These are phyloP conservation scores for Scomber colias DNA, from an alignment of 2,113 vertebrate species.

Conservation along the genomic window DNA sequence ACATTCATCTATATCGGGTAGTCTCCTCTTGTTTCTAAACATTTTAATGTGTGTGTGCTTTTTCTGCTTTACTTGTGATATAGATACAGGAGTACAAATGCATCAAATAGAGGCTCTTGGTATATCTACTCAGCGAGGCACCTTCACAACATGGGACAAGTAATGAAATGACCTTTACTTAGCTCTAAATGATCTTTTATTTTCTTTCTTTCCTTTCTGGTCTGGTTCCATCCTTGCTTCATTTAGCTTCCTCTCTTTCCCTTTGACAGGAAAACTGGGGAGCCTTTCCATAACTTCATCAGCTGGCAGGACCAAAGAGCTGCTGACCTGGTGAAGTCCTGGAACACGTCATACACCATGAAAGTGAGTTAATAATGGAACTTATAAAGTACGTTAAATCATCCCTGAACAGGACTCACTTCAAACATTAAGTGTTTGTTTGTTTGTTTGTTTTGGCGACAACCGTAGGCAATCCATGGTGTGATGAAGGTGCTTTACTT, in stretches of 20 bases:
- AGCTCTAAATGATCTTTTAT: neutral
- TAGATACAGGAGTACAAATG: conserved; percentile 92
- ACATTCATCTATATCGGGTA: neutral
- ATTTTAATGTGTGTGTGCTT: neutral
- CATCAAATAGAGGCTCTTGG: conserved; percentile 91
- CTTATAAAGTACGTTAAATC: neutral
- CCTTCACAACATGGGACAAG: conserved; percentile 97
- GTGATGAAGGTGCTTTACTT: conserved; percentile 89
- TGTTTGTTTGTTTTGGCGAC: conserved; percentile 16
- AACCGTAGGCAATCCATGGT: conserved; percentile 85
- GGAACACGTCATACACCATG: conserved; percentile 92
- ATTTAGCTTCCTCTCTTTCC: neutral
- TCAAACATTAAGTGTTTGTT: neutral
- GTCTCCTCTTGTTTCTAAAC: neutral
- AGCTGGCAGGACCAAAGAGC: conserved; percentile 96
- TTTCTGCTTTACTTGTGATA: neutral
- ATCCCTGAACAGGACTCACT: neutral
- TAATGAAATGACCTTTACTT: neutral
- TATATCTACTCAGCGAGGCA: conserved; percentile 93
- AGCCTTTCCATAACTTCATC: conserved; percentile 97
- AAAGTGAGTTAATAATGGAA: conserved; percentile 85
- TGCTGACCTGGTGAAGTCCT: conserved; percentile 90
- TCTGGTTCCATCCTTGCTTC: neutral
- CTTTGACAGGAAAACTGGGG: conserved; percentile 88
- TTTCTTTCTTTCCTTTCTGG: neutral